Evolutionary conservation across 2,113 vertebrate genomes (phyloP), one percentile per base, ranked within the genome.

Genomic region (Xyliphius kryptos): DNA sequence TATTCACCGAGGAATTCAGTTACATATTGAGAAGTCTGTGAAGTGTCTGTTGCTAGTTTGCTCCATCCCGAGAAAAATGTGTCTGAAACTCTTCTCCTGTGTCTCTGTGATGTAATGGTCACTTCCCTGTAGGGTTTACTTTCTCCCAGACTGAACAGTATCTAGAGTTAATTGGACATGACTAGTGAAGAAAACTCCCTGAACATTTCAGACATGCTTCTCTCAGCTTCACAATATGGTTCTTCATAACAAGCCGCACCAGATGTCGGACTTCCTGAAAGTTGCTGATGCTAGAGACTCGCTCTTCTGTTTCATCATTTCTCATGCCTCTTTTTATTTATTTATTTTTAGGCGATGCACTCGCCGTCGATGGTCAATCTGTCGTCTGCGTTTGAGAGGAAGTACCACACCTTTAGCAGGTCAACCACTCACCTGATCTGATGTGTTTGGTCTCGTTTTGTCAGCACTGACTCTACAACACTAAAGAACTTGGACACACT

Each of bases 351-450:
- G 95, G 85, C 83, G 14, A 65, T 82, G 53, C 85, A 88, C 53
- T 97, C 95, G 41, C 95, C 94, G 11, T 98, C 95, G 52, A 89
- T 97, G 87, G 79, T 95, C 83, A 91, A 80, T 55, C 86, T 97
- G 69, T 83, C 87, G 1, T 90, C 93, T 7, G 71, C 90, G 79
- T 97, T 98, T 83, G 94, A 96, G 78, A 90, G 82, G 64, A 93
- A 90, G 81, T 97, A 92, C 80, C 91, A 92, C 73, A 97, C 93
- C 0, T 89, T 95, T 75, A 97, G 94, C 73, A 87, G 92, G 61
- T 97, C 95, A 9, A 93, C 89, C 71, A 95, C 94, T 61, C 93
- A 97, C 77, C 89, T 97, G 69, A 84, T 94, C 80, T 97, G 87
- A 95, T 6, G n/a, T 1, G 40, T n/a, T n/a, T n/a, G n/a, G 1